phyloP scores from a whole-genome alignment of 2,113 vertebrate species.

The Romanogobio albipinnatus region DNA sequence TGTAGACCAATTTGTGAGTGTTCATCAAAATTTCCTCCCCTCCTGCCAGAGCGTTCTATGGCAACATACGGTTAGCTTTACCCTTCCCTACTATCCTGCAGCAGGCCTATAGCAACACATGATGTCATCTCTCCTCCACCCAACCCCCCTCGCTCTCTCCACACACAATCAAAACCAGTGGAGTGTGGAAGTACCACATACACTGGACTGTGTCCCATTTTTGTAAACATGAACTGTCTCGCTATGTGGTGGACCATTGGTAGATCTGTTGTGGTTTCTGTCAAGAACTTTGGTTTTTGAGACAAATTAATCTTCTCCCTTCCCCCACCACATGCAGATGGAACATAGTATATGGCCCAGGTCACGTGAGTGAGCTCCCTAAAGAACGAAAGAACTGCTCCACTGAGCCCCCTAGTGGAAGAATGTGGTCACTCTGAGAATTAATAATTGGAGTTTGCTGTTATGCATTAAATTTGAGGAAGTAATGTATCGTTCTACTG shows the following conservation, averaged over 20 bases:
- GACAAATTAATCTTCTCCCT: slow-evolving; percentile 21
- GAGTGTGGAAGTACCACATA: slow-evolving; percentile 24
- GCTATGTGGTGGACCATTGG: not conserved
- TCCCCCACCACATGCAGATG: slow-evolving; percentile 58
- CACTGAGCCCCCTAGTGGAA: slow-evolving; percentile 58
- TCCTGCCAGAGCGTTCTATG: slow-evolving; percentile 51
- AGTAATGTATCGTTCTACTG: not conserved
- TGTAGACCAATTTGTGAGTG: slow-evolving; percentile 10
- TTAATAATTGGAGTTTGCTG: not conserved
- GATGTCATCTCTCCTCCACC: slow-evolving; percentile 77
- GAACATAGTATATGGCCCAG: slow-evolving; percentile 55
- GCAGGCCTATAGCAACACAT: slow-evolving; percentile 83
- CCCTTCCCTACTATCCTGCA: slow-evolving; percentile 74
- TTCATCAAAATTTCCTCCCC: slow-evolving; percentile 39
- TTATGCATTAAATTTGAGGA: not conserved
- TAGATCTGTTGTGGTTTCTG: slow-evolving; percentile 46
- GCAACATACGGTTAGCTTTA: slow-evolving; percentile 72
- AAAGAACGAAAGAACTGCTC: slow-evolving; percentile 8
- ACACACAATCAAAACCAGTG: slow-evolving; percentile 63
- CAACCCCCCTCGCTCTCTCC: slow-evolving; percentile 51
- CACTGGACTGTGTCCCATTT: slow-evolving; percentile 22
- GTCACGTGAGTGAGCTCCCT: slow-evolving; percentile 47
- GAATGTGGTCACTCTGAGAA: not conserved
- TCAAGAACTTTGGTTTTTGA: slow-evolving; percentile 29
- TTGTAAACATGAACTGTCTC: slow-evolving; percentile 33